Evolutionary conservation across 2,797 vertebrate species (phyloP).

Genomic region (Chloroceryle amazona): DNA sequence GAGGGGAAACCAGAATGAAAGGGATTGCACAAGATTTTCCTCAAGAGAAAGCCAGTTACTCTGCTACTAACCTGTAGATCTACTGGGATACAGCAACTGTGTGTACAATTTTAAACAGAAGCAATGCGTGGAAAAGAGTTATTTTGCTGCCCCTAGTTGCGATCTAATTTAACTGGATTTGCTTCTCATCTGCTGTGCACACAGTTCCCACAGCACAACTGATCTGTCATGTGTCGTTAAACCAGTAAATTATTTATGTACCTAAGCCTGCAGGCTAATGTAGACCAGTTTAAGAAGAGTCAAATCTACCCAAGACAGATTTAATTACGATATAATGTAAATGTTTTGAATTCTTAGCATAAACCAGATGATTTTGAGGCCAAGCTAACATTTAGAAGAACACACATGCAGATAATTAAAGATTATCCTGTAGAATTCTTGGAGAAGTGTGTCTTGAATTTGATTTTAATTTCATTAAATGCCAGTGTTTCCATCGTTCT

Average conservation of each 20-base stretch:
- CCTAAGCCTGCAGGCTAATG: background rate
- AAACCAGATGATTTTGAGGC: background rate
- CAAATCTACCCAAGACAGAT: background rate
- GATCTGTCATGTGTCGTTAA: background rate
- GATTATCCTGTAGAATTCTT: background rate
- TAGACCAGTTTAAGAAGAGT: background rate
- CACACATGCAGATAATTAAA: background rate
- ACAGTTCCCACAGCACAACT: background rate
- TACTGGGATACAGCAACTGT: background rate
- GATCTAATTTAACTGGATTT: background rate
- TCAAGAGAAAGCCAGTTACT: background rate
- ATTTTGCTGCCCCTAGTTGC: background rate
- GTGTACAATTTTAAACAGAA: background rate
- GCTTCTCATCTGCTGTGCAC: background rate
- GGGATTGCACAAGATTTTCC: background rate
- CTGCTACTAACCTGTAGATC: rapidly evolving
- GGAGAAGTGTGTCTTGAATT: background rate
- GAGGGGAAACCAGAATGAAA: background rate
- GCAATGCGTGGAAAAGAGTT: background rate
- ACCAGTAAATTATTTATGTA: slow-evolving; percentile 4
- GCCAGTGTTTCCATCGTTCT: background rate
- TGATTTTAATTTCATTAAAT: background rate
- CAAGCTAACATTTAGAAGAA: background rate
- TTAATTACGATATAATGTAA: background rate
- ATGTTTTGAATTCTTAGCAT: background rate